phyloP scores from a whole-genome alignment of 2,113 vertebrate species.

The Aspidoscelis tigris region DNA sequence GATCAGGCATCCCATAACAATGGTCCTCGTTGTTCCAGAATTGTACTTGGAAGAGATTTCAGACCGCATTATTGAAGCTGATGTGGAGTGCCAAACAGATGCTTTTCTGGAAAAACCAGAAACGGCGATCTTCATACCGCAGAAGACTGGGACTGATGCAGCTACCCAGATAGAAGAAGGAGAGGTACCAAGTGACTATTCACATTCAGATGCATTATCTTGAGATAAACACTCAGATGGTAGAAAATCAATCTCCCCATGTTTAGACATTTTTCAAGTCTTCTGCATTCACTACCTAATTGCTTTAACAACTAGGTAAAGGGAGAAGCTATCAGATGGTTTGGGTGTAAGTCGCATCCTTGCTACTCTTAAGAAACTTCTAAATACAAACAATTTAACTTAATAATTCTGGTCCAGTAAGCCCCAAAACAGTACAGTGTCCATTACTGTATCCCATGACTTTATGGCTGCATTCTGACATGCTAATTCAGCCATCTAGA shows the following conservation, averaged over 20 bases:
- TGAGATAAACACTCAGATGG: neutral
- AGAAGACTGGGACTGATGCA: constrained; percentile 88
- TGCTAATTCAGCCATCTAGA: no score
- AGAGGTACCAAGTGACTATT: constrained; percentile 79
- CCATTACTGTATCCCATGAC: neutral
- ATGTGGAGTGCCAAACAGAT: constrained; percentile 91
- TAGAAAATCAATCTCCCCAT: neutral
- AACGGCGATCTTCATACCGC: constrained; percentile 90
- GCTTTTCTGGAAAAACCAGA: constrained; percentile 88
- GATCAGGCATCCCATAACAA: no score
- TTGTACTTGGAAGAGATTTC: constrained; percentile 92
- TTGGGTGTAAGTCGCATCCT: rapidly evolving
- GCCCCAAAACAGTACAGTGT: neutral
- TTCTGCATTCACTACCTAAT: constrained; percentile 9
- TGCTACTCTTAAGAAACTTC: neutral
- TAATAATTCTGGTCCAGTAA: neutral
- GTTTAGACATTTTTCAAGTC: constrained; percentile 21
- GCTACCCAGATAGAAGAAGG: constrained; percentile 91
- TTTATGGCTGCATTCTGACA: no score
- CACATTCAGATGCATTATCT: neutral
- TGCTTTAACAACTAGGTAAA: rapidly evolving
- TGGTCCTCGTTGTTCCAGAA: neutral
- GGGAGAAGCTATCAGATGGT: neutral
- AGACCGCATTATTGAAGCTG: constrained; percentile 76
- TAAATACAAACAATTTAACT: neutral